These are phyloP conservation scores for Equus quagga DNA, from an alignment of 2,113 vertebrate genomes.

Conservation along the genomic window DNA sequence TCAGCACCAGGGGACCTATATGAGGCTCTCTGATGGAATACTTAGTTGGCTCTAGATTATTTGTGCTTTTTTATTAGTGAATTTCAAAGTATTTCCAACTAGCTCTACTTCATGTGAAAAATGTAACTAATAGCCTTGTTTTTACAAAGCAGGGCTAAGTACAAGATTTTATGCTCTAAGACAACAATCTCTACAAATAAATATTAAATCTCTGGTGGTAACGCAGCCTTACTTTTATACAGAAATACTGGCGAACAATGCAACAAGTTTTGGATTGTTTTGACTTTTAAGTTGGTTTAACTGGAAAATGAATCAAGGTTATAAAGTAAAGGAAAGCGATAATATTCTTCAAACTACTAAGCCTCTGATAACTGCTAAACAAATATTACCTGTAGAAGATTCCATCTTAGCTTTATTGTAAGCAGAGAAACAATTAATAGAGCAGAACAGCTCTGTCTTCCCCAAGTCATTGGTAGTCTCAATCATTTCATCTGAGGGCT, in stretches of 20 bases:
- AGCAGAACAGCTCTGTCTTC: slow-evolving; percentile 94
- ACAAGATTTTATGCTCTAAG: not conserved
- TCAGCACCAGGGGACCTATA: not conserved
- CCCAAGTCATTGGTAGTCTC: slow-evolving; percentile 90
- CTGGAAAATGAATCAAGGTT: slow-evolving; percentile 14
- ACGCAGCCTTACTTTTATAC: slow-evolving; percentile 12
- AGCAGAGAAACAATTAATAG: slow-evolving; percentile 93
- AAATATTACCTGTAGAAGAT: slow-evolving; percentile 91
- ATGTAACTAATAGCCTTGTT: not conserved
- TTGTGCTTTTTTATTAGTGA: not conserved
- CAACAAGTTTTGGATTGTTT: slow-evolving; percentile 33
- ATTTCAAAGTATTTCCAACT: not conserved
- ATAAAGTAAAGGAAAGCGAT: slow-evolving; percentile 55
- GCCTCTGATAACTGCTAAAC: not conserved
- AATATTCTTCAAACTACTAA: slow-evolving; percentile 25
- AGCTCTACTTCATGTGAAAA: slow-evolving; percentile 16
- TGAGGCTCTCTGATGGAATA: not conserved
- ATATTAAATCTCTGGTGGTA: not conserved
- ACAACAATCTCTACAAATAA: slow-evolving; percentile 33
- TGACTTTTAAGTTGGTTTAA: slow-evolving; percentile 60
- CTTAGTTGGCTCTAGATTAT: not conserved
- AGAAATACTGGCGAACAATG: slow-evolving; percentile 32
- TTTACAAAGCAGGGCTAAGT: slow-evolving; percentile 41
- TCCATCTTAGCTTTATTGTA: slow-evolving; percentile 92
- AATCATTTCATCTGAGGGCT: slow-evolving; percentile 91